Conservation (phyloP, 2,797 vertebrate species). For the Bucorvus abyssinicus region DNA sequence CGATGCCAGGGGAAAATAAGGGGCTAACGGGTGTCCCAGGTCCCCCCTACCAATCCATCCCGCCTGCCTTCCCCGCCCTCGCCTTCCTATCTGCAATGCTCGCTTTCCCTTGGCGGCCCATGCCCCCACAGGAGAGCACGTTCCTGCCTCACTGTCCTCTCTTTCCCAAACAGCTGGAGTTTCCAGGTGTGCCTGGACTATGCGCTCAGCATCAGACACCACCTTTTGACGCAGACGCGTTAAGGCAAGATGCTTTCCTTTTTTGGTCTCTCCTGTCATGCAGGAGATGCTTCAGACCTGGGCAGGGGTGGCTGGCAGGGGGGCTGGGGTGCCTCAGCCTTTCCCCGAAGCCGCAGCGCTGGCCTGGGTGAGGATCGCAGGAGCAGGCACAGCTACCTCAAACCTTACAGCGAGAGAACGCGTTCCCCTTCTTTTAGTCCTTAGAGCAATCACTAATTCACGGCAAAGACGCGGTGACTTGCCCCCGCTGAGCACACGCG, state of each 20-base stretch:
- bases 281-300: neutral
- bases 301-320: neutral
- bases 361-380: neutral
- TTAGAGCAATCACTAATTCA: neutral
- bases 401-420: neutral
- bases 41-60: neutral
- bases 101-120: neutral
- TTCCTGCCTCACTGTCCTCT: neutral
- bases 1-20: neutral
- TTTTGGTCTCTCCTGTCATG: neutral
- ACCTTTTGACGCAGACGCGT: neutral
- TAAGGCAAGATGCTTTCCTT: neutral
- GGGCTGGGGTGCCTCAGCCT: neutral
- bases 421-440: neutral
- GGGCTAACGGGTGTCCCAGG: neutral
- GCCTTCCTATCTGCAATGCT: neutral
- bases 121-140: neutral
- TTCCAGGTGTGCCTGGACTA: neutral
- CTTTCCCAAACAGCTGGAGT: neutral
- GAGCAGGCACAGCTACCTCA: neutral
- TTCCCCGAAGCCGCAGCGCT: neutral
- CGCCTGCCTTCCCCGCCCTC: neutral
- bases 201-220: neutral
- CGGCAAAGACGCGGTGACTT: neutral
- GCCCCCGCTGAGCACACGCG: neutral